Conservation (phyloP, 2,113 vertebrate species). For the Vulpes vulpes region DNA sequence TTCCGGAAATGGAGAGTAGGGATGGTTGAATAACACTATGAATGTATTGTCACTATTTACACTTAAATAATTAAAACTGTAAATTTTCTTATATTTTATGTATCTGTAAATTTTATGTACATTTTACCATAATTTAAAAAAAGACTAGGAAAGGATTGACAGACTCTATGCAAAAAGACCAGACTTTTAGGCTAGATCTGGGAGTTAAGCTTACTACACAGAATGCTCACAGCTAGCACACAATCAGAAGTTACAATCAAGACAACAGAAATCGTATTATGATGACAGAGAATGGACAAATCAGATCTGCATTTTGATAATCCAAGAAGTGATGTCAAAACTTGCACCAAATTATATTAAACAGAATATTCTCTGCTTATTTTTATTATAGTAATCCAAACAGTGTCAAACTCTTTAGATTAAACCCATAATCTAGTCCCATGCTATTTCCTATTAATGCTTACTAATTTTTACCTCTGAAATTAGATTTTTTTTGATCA, state of each 20-base stretch:
- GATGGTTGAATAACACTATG: neutral
- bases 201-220: neutral
- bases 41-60: neutral
- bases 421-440: conserved; percentile 13
- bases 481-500: conserved; percentile 42
- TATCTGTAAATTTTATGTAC: neutral
- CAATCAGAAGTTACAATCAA: conserved; percentile 43
- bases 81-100: neutral
- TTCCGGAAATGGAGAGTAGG: neutral
- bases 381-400: conserved; percentile 53
- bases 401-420: neutral
- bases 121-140: neutral
- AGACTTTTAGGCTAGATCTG: conserved; percentile 22
- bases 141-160: neutral
- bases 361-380: neutral
- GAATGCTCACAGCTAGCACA: neutral
- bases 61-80: neutral
- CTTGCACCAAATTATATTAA: conserved; percentile 5
- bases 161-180: neutral
- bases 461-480: conserved; percentile 26
- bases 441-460: neutral
- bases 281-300: conserved; percentile 1
- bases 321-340: conserved; percentile 11
- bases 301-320: conserved; percentile 42
- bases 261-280: conserved; percentile 17